phyloP scores from a whole-genome alignment of 2,113 vertebrate genomes.

The Pelvicachromis taeniatus region DNA sequence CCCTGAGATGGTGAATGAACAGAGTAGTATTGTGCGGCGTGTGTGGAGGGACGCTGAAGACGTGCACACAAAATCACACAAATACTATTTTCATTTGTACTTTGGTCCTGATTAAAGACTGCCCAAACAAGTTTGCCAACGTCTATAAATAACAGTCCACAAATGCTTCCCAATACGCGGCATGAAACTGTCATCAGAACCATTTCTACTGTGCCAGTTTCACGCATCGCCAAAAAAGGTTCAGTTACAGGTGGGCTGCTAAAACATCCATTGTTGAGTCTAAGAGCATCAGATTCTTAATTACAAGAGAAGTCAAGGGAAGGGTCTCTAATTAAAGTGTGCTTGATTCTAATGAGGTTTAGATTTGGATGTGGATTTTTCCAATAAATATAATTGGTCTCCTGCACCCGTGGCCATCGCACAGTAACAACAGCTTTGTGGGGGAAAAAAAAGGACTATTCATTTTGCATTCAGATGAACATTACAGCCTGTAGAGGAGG shows the following conservation, averaged over 20 bases:
- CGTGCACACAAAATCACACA: neutral
- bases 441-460: conserved; percentile 22
- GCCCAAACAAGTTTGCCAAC: neutral
- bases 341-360: conserved; percentile 39
- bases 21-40: neutral
- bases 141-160: neutral
- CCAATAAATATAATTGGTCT: conserved; percentile 38
- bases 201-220: neutral
- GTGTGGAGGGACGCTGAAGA: neutral
- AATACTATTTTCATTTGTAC: neutral
- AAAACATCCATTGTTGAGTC: conserved; percentile 12
- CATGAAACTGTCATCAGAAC: neutral
- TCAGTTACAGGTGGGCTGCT: conserved; percentile 6
- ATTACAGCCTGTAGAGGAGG: conserved; percentile 46
- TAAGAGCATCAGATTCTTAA: conserved; percentile 21
- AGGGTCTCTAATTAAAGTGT: conserved; percentile 27
- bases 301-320: neutral
- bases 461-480: conserved; percentile 57
- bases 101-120: neutral
- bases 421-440: conserved; percentile 14
- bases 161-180: neutral
- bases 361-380: conserved; percentile 31
- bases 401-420: neutral
- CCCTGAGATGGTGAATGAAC: neutral
- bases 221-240: neutral